Evolutionary conservation across 92 coral and sea anemone genomes (phyloP).

Genomic region (Bergia puertoricense): DNA sequence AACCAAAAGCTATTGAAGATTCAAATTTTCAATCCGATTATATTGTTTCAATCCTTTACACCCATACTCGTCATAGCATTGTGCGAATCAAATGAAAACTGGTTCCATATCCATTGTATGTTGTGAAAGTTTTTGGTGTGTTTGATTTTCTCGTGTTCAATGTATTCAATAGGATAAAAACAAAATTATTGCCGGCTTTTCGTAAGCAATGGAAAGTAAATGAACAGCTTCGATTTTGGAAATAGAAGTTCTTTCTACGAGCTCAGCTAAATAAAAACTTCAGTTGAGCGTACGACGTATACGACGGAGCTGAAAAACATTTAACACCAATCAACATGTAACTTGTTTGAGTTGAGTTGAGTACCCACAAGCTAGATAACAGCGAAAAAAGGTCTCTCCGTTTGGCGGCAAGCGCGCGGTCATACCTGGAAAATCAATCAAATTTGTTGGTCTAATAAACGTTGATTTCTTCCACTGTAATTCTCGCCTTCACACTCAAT

Average conservation of each 20-base stretch:
- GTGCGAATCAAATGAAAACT: background rate
- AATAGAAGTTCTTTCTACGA: background rate
- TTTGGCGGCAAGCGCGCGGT: no score
- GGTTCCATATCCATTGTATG: background rate
- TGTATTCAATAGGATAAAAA: background rate
- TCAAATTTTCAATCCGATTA: background rate
- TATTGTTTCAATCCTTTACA: background rate
- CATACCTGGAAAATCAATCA: no score
- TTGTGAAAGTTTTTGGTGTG: background rate
- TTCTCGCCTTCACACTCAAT: constrained; percentile 52
- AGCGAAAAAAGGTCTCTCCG: no score
- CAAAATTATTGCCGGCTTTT: background rate
- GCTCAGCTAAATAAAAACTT: background rate
- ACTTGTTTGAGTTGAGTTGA: no score
- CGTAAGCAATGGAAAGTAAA: background rate
- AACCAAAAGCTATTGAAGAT: constrained; percentile 1
- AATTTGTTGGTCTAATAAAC: constrained; percentile 11
- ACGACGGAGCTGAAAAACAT: background rate
- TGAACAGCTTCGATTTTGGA: background rate
- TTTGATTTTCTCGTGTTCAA: background rate
- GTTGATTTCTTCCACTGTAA: constrained; percentile 55
- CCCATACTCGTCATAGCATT: background rate
- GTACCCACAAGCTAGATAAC: no score
- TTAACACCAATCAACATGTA: background rate
- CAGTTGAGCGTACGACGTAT: background rate